Percentiles rank a stretch among this genome's conserved stretches.
phyloP scores from a whole-genome alignment of 2,797 vertebrate species.

The Leptodactylus fallax region DNA sequence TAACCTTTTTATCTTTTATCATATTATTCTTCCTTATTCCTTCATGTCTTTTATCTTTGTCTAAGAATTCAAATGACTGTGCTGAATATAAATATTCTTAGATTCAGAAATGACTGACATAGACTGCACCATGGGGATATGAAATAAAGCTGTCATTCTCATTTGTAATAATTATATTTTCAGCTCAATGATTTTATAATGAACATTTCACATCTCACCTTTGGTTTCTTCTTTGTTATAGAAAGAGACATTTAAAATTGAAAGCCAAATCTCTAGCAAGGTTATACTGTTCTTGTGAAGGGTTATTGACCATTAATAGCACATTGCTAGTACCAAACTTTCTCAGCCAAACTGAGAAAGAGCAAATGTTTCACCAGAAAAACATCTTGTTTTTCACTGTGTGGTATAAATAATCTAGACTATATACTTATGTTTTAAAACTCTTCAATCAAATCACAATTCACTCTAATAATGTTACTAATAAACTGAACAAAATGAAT shows the following conservation, averaged over 20 bases:
- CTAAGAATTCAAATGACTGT: constrained; percentile 53
- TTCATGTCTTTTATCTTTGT: constrained; percentile 35
- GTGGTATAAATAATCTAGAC: neutral
- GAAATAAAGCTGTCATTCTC: constrained; percentile 60
- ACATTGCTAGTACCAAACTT: neutral
- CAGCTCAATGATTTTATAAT: constrained; percentile 59
- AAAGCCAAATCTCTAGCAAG: constrained; percentile 47
- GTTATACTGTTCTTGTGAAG: constrained; percentile 51
- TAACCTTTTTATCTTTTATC: constrained; percentile 38
- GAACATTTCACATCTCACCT: constrained; percentile 58
- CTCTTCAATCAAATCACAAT: too few species aligned
- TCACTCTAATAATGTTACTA: too few species aligned
- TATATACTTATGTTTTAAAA: neutral
- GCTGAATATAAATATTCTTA: constrained; percentile 50
- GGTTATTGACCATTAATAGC: constrained; percentile 48
- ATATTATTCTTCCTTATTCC: constrained; percentile 14
- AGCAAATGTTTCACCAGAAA: neutral
- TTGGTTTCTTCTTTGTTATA: constrained; percentile 51
- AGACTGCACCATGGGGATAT: constrained; percentile 60
- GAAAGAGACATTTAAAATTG: constrained; percentile 50
- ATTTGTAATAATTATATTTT: constrained; percentile 61
- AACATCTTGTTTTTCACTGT: neutral
- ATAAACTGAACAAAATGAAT: too few species aligned
- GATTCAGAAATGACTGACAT: constrained; percentile 44
- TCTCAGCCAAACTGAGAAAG: constrained; percentile 11